Evolutionary conservation across 2,888 invertebrate species (phyloP), one percentile per base, ranked within the genome.

Genomic region (Drosophila incognita): DNA sequence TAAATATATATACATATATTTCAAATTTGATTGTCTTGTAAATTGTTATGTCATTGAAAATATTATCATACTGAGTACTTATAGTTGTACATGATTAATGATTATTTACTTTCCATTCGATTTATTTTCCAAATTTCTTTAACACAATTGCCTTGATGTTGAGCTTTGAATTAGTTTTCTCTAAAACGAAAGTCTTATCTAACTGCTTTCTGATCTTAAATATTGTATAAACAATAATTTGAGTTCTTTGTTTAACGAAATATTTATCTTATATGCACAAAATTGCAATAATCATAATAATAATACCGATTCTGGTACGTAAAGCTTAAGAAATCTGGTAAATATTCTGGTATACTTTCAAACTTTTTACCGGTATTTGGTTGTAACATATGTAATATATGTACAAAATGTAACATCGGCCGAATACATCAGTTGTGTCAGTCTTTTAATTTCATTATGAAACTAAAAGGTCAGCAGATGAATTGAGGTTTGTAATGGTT

Each of bases 21-120:
- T 62, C 8, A 60, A 75, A 71, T 67, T 88, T 85, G 87, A 87
- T 84, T 85, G 87, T 89, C 89, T 87, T 89, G 85, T 85, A 87
- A 69, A 87, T 89, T 89, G 85, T 85, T 78, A 80, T 85, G 85
- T 85, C 85, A 78, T 62, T 71, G 38, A 65, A 67, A 63, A 54
- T 58, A 61, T 65, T 62, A 62, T 63, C 63, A 75, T 68, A 75
- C 62, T 21, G 59, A 71, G 46, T 66, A 64, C 33, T 48, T 52
- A 46, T 40, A 53, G 49, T 46, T 70, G 58, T 69, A 48, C 49
- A 58, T 76, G 66, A 62, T 57, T 53, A 48, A 52, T 70, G 54
- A 33, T 53, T 27, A 36, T 46, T 59, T 57, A 35, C n/a, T 60
- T 38, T 21, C 10, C 31, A 59, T 69, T 42, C 29, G 27, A n/a